These are phyloP conservation scores for Melieria picta DNA, from an alignment of 2,888 invertebrate genomes.

Conservation along the genomic window DNA sequence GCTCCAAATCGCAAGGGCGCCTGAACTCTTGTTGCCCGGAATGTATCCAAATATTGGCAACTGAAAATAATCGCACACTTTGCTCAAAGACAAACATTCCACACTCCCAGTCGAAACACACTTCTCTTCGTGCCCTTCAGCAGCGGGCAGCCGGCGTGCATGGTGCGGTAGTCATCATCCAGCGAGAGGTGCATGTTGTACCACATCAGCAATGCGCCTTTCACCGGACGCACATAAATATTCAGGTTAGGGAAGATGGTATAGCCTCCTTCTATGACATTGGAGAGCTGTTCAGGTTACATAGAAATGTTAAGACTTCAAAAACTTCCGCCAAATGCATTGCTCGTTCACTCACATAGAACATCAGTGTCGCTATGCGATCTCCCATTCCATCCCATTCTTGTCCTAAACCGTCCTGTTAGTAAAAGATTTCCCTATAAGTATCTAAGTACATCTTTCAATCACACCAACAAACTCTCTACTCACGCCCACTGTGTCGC, in stretches of 20 bases:
- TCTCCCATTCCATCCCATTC: constrained; percentile 65
- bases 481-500: constrained; percentile 78
- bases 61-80: constrained; percentile 60
- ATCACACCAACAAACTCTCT: constrained; percentile 3
- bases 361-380: constrained; percentile 92
- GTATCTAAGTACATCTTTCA: not conserved
- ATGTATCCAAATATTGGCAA: constrained; percentile 90
- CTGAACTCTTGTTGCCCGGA: constrained; percentile 85
- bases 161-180: constrained; percentile 83
- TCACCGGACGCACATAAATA: constrained; percentile 84
- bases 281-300: constrained; percentile 79
- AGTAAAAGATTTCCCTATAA: not conserved
- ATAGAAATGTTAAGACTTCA: not conserved
- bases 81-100: too few species aligned
- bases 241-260: constrained; percentile 94
- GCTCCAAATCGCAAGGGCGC: constrained; percentile 69
- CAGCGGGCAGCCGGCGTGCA: constrained; percentile 96
- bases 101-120: constrained; percentile 61
- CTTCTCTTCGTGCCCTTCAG: constrained; percentile 95
- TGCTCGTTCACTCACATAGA: constrained; percentile 81
- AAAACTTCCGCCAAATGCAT: not conserved
- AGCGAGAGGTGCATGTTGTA: constrained; percentile 88
- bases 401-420: not conserved
- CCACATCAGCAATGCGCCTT: constrained; percentile 94
- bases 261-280: constrained; percentile 94